Conservation (phyloP, 53 echinoderm and acorn worm genomes). For the Apostichopus leukothele region DNA sequence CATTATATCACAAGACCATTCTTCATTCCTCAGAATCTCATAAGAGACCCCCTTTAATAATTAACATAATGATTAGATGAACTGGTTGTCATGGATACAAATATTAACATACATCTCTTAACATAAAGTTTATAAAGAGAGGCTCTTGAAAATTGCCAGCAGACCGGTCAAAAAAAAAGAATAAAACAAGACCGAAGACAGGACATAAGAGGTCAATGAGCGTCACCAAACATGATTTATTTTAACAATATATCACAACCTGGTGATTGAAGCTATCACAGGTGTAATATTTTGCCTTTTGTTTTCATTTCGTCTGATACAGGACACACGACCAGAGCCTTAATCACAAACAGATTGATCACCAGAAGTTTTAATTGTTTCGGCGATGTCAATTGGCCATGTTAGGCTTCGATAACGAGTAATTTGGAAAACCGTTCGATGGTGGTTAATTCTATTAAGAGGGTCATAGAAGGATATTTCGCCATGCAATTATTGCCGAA, state of each 20-base stretch:
- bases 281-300: constrained; percentile 5
- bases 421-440: constrained; percentile 8
- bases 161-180: no score
- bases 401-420: constrained; percentile 10
- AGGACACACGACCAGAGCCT: background rate
- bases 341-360: constrained; percentile 1
- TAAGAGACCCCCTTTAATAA: no score
- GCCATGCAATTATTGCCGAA: constrained; percentile 9
- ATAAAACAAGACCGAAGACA: background rate
- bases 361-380: constrained; percentile 43
- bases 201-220: constrained; percentile 1
- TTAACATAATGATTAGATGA: no score
- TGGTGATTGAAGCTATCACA: background rate
- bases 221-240: background rate
- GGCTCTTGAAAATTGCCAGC: no score
- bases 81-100: no score
- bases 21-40: no score
- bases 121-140: no score
- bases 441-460: constrained; percentile 37
- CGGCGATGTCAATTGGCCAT: constrained; percentile 21
- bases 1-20: no score
- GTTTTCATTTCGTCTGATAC: constrained; percentile 35
- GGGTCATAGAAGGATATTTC: constrained; percentile 39
- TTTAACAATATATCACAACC: background rate
- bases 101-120: no score